These are phyloP conservation scores for Pelvicachromis taeniatus DNA, from an alignment of 2,113 vertebrate genomes.

Conservation along the genomic window DNA sequence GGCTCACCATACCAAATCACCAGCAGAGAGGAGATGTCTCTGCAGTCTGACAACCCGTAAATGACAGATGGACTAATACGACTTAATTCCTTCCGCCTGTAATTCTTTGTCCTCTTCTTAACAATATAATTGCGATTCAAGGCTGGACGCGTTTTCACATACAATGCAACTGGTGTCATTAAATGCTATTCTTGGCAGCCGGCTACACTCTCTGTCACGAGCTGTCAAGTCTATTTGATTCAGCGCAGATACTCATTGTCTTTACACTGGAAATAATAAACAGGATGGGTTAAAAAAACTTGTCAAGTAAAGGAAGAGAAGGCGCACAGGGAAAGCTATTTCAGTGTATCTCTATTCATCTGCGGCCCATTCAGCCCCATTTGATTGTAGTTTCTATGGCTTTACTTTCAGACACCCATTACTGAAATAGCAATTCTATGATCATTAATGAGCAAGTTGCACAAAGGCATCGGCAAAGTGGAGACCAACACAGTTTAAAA, in stretches of 20 bases:
- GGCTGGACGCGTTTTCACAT: slow-evolving; percentile 1
- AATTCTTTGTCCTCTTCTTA: slow-evolving; percentile 36
- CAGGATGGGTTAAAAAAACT: slow-evolving; percentile 16
- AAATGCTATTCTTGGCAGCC: slow-evolving; percentile 16
- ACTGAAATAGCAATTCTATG: slow-evolving; percentile 46
- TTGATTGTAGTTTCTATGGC: slow-evolving; percentile 29
- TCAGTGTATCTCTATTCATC: slow-evolving; percentile 11
- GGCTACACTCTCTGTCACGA: background rate
- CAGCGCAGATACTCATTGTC: background rate
- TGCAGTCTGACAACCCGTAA: slow-evolving; percentile 25
- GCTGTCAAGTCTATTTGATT: slow-evolving; percentile 1
- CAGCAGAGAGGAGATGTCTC: slow-evolving; percentile 46
- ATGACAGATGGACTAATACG: slow-evolving; percentile 61
- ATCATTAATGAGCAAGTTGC: slow-evolving; percentile 44
- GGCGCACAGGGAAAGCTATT: background rate
- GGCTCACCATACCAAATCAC: slow-evolving; percentile 38
- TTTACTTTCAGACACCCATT: slow-evolving; percentile 43
- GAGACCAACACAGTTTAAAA: slow-evolving; percentile 44
- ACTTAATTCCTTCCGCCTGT: slow-evolving; percentile 55
- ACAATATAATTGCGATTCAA: slow-evolving; percentile 25
- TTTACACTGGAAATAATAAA: slow-evolving; percentile 19
- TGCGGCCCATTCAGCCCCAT: slow-evolving; percentile 24
- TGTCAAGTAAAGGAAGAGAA: background rate
- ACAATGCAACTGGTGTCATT: slow-evolving; percentile 35
- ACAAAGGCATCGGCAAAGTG: slow-evolving; percentile 29